Conservation (phyloP, 2,888 invertebrate genomes). For the Tachina grossa region DNA sequence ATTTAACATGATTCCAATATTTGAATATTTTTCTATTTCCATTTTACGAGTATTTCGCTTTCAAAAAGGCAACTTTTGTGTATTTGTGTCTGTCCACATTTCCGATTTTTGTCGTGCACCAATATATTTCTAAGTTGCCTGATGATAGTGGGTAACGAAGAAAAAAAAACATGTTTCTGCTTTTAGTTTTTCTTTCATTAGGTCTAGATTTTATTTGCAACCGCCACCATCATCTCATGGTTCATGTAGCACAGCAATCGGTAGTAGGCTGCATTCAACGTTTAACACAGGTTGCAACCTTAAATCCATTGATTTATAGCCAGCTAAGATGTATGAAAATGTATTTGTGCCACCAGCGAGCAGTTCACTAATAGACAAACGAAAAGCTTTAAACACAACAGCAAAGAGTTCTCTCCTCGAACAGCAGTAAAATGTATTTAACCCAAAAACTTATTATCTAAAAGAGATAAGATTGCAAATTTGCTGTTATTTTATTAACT, state of each 20-base stretch:
- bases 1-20: constrained; percentile 59
- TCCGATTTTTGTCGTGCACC: constrained; percentile 40
- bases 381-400: neutral
- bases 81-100: constrained; percentile 8
- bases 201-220: constrained; percentile 43
- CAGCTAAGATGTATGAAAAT: constrained; percentile 39
- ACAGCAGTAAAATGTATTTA: constrained; percentile 49
- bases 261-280: constrained; percentile 52
- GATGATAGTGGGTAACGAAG: constrained; percentile 33
- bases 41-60: constrained; percentile 14
- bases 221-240: constrained; percentile 11
- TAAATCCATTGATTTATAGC: constrained; percentile 65
- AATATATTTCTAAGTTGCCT: constrained; percentile 38
- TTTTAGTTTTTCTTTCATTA: constrained; percentile 54
- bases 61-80: constrained; percentile 1
- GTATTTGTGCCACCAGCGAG: constrained; percentile 17
- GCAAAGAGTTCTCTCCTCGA: constrained; percentile 19
- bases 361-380: neutral
- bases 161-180: constrained; percentile 62
- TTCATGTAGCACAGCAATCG: constrained; percentile 54
- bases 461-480: constrained; percentile 45
- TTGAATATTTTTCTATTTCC: constrained; percentile 8
- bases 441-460: constrained; percentile 58
- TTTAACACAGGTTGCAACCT: constrained; percentile 68
- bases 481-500: constrained; percentile 37